Base-by-base conservation (phyloP, 1,140 invertebrate species). In the Tetramorium parvispinum region DNA sequence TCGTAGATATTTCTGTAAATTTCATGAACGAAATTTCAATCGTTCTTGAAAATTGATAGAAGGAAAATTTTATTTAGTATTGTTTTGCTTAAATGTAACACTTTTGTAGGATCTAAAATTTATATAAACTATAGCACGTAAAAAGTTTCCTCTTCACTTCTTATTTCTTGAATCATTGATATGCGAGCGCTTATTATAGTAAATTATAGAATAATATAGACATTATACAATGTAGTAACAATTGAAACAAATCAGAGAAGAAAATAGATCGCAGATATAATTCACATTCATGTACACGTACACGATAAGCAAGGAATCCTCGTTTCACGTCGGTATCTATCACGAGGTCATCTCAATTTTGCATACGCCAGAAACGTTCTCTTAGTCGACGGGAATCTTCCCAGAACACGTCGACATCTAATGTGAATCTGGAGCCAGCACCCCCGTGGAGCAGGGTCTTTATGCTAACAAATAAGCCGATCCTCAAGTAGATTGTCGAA, bases 351-450 rank as follows among this genome's bases (percentile, higher is more conserved):
- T 92, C 92, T 92, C 57, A 65, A 46, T 76, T 91, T 91, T 89
- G 88, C 88, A 89, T 92, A 88, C 53, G 79, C 40, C 83, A 91
- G 88, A 86, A 68, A 81, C 66, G 85, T 85, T 86, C 46, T 86
- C 53, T 78, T 66, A 65, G 81, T 66, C 88, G 75, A 86, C 70
- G 55, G 76, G 43, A 79, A 86, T 91, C 89, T 92, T 93, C 92
- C 82, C 24, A 59, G 92, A 93, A 91, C 81, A 89, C 92, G 91
- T 92, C 85, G 88, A 55, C 85, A 93, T 93, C 89, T 89, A 92
- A 93, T 92, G 90, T 88, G 89, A 89, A 93, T 93, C 92, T 92
- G 70, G 88, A 91, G 86, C 88, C 85, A 49, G 89, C 76, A 86
- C 79, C 70, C 91, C 87, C 57, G 88, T 73, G 55, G 91, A 27